phyloP scores from a whole-genome alignment of 2,797 vertebrate species.

The Picus viridis region DNA sequence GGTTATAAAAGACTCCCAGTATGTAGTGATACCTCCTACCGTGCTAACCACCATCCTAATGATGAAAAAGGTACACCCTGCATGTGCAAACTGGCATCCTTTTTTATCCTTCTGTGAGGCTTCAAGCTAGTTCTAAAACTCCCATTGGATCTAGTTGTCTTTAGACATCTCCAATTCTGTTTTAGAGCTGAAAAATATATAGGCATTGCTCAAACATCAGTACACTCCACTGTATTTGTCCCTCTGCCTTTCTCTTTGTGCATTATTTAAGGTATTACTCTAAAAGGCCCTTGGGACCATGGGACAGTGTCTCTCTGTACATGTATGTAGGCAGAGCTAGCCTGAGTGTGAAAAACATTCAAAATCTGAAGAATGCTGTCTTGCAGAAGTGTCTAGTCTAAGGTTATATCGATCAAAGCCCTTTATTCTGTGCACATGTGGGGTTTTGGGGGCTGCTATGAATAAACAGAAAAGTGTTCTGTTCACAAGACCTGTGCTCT shows the following conservation, averaged over 20 bases:
- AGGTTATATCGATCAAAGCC: background rate
- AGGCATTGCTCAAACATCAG: background rate
- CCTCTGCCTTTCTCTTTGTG: background rate
- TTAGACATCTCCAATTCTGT: background rate
- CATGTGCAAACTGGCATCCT: background rate
- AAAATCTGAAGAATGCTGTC: background rate
- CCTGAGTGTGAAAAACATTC: background rate
- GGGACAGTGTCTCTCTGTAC: background rate
- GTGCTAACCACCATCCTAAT: conserved; percentile 4
- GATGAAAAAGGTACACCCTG: background rate
- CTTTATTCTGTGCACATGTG: background rate
- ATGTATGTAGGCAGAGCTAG: background rate
- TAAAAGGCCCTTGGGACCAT: background rate
- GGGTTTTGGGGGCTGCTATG: background rate
- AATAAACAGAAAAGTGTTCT: background rate
- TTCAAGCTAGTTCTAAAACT: background rate
- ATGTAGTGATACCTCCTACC: conserved; percentile 49
- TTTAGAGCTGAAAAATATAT: background rate
- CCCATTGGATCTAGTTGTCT: background rate
- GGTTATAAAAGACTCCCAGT: conserved; percentile 31
- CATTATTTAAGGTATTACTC: background rate
- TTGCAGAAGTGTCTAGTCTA: background rate
- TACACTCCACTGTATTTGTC: background rate
- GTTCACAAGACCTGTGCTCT: background rate
- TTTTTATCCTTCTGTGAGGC: background rate